Evolutionary conservation across 2,797 vertebrate species (phyloP).

Genomic region (Mastacembelus armatus): DNA sequence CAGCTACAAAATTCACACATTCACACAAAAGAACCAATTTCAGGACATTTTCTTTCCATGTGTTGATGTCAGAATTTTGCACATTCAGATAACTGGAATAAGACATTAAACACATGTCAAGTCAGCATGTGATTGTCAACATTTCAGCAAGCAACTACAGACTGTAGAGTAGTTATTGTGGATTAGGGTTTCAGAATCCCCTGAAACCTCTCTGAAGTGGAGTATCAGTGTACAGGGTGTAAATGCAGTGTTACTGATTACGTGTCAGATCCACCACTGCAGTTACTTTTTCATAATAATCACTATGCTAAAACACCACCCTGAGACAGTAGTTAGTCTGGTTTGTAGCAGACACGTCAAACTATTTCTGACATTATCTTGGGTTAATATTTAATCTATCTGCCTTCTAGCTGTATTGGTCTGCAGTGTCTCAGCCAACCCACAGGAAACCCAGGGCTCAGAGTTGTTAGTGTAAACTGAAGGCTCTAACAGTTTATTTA

Average conservation of each 20-base stretch:
- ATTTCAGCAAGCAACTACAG: not conserved
- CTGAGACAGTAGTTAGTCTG: constrained; percentile 16
- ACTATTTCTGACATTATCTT: too few relatives aligned
- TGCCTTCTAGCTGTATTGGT: constrained; percentile 74
- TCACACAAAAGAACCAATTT: not conserved
- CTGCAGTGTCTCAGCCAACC: constrained; percentile 73
- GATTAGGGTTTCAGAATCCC: not conserved
- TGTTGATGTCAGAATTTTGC: not conserved
- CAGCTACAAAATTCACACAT: not conserved
- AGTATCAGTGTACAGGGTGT: not conserved
- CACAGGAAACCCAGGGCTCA: constrained; percentile 36
- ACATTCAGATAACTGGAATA: not conserved
- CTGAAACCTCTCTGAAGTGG: constrained; percentile 6
- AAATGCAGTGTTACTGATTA: constrained; percentile 16
- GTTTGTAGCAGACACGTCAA: too few relatives aligned
- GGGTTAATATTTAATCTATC: constrained; percentile 43
- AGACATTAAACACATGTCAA: not conserved
- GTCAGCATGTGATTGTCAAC: not conserved
- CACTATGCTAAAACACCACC: constrained; percentile 29
- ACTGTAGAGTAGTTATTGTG: not conserved
- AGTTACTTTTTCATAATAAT: constrained; percentile 4
- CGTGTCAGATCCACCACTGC: constrained; percentile 16
- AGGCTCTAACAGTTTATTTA: constrained; percentile 16
- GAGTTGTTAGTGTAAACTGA: constrained; percentile 28
- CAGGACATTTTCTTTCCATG: not conserved